A percentile compares a stretch with the other conserved stretches of the same genome.
These are phyloP conservation scores for Malurus alboscapulatus DNA, from an alignment of 2,113 vertebrate species.

Conservation along the genomic window DNA sequence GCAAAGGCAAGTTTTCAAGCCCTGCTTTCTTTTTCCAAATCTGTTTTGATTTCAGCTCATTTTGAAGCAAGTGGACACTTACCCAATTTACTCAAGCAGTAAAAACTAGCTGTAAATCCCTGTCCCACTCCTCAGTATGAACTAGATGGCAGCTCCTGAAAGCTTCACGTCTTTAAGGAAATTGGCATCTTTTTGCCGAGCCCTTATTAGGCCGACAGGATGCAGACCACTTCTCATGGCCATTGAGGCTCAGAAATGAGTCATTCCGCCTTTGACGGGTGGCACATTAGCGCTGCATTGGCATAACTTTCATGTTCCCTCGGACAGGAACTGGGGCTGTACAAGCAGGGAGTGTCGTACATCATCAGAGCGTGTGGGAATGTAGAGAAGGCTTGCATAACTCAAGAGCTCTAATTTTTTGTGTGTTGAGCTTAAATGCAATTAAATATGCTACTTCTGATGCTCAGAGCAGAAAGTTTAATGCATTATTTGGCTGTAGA, in stretches of 20 bases:
- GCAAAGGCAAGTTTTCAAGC: conserved; percentile 14
- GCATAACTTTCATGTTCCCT: background rate
- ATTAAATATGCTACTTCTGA: background rate
- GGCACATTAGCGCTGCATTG: background rate
- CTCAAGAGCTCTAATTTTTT: background rate
- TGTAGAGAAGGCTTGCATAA: background rate
- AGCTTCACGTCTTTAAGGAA: background rate
- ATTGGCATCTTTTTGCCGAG: background rate
- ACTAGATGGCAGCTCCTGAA: background rate
- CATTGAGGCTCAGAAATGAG: conserved; percentile 10
- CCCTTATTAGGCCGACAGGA: conserved; percentile 12
- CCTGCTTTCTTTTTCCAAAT: background rate
- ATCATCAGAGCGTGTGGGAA: background rate
- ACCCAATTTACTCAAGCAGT: background rate
- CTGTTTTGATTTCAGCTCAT: conserved; percentile 24
- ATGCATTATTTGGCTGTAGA: background rate
- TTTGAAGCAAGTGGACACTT: background rate
- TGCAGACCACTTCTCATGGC: background rate
- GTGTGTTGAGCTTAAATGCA: background rate
- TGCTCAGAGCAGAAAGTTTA: background rate
- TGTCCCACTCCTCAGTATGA: background rate
- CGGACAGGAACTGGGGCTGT: background rate
- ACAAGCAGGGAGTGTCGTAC: background rate
- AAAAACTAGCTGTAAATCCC: background rate
- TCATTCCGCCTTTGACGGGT: background rate